phyloP scores from a whole-genome alignment of 2,113 vertebrate genomes.

The Silurus meridionalis region DNA sequence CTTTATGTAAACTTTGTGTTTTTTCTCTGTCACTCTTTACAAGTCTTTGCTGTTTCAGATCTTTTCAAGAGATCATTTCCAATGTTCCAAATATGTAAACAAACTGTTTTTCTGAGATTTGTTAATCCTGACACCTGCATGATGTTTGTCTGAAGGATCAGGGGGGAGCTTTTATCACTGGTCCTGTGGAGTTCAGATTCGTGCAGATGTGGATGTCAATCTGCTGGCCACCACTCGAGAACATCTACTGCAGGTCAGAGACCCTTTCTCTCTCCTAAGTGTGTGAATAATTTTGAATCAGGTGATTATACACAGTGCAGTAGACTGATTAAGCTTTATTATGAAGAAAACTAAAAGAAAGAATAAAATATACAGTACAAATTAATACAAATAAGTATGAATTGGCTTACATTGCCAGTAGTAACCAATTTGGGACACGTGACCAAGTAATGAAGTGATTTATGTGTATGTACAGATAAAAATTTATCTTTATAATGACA shows the following conservation, averaged over 20 bases:
- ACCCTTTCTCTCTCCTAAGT: neutral
- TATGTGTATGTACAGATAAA: too few relatives aligned
- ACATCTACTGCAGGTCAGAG: conserved; percentile 71
- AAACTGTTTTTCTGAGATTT: neutral
- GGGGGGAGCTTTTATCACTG: conserved; percentile 76
- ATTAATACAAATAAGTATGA: neutral
- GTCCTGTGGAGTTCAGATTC: conserved; percentile 73
- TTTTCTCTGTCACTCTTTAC: neutral
- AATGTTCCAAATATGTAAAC: too few relatives aligned
- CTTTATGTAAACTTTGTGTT: too few relatives aligned
- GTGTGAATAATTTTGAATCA: neutral
- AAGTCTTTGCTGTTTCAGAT: neutral
- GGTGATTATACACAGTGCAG: neutral
- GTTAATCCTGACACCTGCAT: neutral
- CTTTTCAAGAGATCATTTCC: neutral
- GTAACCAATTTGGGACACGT: too few relatives aligned
- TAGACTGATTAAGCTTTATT: neutral
- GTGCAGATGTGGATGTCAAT: conserved; percentile 75
- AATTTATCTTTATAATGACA: too few relatives aligned
- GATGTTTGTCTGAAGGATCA: conserved; percentile 63
- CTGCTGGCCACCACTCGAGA: conserved; percentile 74
- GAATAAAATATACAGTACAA: neutral
- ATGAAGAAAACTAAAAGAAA: neutral
- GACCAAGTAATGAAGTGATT: too few relatives aligned
- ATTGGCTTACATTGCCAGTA: neutral